These are phyloP conservation scores for Grantiella picta DNA, from an alignment of 2,113 vertebrate species.

Conservation along the genomic window DNA sequence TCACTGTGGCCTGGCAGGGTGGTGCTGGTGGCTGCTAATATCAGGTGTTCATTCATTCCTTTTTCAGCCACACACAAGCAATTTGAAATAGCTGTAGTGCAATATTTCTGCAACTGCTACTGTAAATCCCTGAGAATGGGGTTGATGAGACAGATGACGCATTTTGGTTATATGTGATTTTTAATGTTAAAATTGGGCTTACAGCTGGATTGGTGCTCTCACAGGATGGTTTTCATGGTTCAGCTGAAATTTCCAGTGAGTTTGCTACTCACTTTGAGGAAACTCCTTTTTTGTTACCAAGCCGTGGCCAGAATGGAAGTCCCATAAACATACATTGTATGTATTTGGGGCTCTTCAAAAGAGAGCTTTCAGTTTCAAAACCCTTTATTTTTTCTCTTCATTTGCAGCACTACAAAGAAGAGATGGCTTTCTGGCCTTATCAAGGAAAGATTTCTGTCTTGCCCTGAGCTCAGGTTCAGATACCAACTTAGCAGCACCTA, in stretches of 20 bases:
- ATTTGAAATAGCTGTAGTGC: not conserved
- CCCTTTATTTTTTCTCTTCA: not conserved
- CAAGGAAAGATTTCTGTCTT: not conserved
- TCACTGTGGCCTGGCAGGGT: not conserved
- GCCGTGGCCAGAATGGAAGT: not conserved
- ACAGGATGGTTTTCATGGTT: not conserved
- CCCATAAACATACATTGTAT: fast-evolving
- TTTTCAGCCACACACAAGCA: not conserved
- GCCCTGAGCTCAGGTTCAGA: not conserved
- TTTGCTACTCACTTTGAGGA: not conserved
- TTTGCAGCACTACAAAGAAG: not conserved
- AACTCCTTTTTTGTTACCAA: not conserved
- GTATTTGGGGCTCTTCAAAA: not conserved
- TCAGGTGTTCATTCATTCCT: not conserved
- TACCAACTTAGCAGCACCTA: not conserved
- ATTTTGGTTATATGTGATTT: not conserved
- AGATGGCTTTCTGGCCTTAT: not conserved
- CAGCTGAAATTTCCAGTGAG: not conserved
- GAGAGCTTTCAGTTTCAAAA: not conserved
- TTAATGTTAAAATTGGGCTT: not conserved
- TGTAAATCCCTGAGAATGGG: not conserved
- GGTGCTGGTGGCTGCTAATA: not conserved
- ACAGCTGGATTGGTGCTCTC: not conserved
- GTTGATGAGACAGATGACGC: not conserved
- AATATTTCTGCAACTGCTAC: not conserved